These are phyloP conservation scores for Nephrotoma flavescens DNA, from an alignment of 2,888 invertebrate genomes.

Conservation along the genomic window DNA sequence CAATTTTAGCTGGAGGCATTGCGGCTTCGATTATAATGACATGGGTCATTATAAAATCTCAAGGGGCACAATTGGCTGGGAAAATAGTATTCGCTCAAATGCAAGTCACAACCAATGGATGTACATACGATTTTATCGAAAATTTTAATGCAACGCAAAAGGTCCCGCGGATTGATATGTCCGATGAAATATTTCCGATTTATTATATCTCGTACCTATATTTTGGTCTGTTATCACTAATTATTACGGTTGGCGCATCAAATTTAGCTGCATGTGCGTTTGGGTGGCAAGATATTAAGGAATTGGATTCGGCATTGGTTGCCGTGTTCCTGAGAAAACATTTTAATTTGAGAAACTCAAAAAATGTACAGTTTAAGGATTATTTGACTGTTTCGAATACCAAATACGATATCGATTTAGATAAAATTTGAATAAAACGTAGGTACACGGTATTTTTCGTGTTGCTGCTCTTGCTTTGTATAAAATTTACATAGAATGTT, in stretches of 20 bases:
- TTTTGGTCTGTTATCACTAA: background rate
- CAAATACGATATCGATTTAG: background rate
- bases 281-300: background rate
- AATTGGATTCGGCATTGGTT: background rate
- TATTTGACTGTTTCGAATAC: background rate
- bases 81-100: background rate
- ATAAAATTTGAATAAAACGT: background rate
- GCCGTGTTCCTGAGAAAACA: background rate
- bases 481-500: no score
- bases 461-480: no score
- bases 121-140: background rate
- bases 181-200: background rate
- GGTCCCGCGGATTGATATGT: background rate
- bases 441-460: no score
- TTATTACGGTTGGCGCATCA: background rate
- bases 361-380: background rate
- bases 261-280: background rate
- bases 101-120: background rate
- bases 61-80: conserved; percentile 17
- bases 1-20: conserved; percentile 46
- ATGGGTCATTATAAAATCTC: conserved; percentile 47
- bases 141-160: background rate
- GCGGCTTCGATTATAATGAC: conserved; percentile 42
- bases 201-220: background rate
- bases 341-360: background rate